Evolutionary conservation across 2,888 invertebrate species (phyloP).

Genomic region (Hydriomena furcata): DNA sequence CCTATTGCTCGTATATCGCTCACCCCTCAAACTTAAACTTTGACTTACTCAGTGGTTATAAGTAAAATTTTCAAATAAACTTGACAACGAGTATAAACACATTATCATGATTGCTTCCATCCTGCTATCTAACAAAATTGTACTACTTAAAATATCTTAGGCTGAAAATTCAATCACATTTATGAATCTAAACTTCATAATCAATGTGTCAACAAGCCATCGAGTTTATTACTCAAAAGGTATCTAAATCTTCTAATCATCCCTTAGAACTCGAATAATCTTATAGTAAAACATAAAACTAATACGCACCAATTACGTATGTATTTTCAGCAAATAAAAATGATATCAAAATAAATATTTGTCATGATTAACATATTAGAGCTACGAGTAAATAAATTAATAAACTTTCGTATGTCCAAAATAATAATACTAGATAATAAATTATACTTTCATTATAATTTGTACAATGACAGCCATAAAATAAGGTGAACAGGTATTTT

Average conservation of each 20-base stretch:
- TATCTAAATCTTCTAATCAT: slow-evolving; percentile 1
- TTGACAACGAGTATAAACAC: no score
- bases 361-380: slow-evolving; percentile 75
- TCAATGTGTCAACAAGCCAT: neutral
- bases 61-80: no score
- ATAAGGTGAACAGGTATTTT: slow-evolving; percentile 52
- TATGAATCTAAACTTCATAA: neutral
- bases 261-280: slow-evolving; percentile 5
- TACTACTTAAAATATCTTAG: slow-evolving; percentile 33
- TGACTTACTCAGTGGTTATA: no score
- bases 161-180: slow-evolving; percentile 4
- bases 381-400: slow-evolving; percentile 61
- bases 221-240: neutral
- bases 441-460: slow-evolving; percentile 47
- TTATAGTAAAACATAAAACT: slow-evolving; percentile 36
- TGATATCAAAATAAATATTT: slow-evolving; percentile 72
- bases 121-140: slow-evolving; percentile 29
- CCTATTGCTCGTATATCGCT: no score
- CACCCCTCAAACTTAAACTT: no score
- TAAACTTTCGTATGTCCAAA: slow-evolving; percentile 50
- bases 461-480: slow-evolving; percentile 70
- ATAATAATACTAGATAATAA: slow-evolving; percentile 73
- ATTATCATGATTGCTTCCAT: no score
- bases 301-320: slow-evolving; percentile 60
- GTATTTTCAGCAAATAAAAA: slow-evolving; percentile 43